These are phyloP conservation scores for Cheilosia impressa DNA, from an alignment of 2,888 invertebrate genomes.

Conservation along the genomic window DNA sequence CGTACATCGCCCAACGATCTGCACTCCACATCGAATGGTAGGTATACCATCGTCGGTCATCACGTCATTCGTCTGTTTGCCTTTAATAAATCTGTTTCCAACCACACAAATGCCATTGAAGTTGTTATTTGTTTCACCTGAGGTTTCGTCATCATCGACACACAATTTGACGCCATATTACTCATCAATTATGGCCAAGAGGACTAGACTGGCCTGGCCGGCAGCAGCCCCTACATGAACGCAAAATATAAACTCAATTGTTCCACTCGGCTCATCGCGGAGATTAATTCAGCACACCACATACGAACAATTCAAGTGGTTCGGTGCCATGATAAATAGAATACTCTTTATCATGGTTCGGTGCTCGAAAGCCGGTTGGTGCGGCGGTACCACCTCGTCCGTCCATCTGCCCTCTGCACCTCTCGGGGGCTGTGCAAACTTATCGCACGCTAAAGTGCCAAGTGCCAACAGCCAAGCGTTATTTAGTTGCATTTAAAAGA, in stretches of 20 bases:
- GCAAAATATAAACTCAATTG: slow-evolving; percentile 36
- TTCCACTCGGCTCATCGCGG: slow-evolving; percentile 36
- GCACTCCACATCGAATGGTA: neutral
- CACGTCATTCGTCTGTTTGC: neutral
- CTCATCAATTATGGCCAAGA: slow-evolving; percentile 49
- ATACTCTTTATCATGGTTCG: neutral
- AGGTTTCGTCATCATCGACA: slow-evolving; percentile 38
- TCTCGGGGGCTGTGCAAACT: slow-evolving; percentile 5
- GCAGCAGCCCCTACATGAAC: slow-evolving; percentile 8
- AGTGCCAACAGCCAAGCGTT: slow-evolving; percentile 21
- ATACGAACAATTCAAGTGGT: slow-evolving; percentile 36
- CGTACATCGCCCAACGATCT: neutral
- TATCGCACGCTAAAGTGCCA: slow-evolving; percentile 32
- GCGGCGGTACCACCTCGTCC: neutral
- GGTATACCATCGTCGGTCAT: neutral
- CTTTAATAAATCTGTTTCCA: slow-evolving; percentile 2
- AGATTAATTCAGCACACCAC: slow-evolving; percentile 37
- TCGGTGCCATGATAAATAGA: neutral
- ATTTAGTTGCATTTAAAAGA: slow-evolving; percentile 38
- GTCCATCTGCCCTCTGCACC: neutral
- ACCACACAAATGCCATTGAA: slow-evolving; percentile 14
- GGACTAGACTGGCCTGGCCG: neutral
- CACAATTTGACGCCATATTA: slow-evolving; percentile 50
- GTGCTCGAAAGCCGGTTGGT: slow-evolving; percentile 37
- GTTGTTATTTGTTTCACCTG: slow-evolving; percentile 29